These are phyloP conservation scores for Dasyornis broadbenti DNA, from an alignment of 2,113 vertebrate species.

Conservation along the genomic window DNA sequence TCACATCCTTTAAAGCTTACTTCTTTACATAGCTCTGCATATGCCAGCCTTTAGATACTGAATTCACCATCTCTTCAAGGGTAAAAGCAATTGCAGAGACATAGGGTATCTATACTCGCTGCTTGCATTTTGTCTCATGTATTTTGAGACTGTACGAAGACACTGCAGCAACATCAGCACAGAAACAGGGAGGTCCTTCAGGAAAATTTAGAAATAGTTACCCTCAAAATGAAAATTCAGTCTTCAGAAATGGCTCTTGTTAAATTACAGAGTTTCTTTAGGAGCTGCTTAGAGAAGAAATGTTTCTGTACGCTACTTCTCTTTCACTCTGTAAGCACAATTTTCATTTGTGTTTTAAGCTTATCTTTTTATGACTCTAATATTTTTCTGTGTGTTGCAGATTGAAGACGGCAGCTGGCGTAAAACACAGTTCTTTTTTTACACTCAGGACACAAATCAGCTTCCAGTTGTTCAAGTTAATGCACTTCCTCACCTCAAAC, in stretches of 20 bases:
- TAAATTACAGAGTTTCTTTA: not conserved
- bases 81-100: not conserved
- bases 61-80: not conserved
- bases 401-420: conserved; percentile 92
- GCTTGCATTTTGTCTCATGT: not conserved
- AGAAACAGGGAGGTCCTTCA: not conserved
- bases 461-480: conserved; percentile 86
- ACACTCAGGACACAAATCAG: conserved; percentile 87
- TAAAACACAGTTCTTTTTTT: conserved; percentile 87
- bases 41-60: not conserved
- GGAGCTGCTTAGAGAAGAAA: not conserved
- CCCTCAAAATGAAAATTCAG: not conserved
- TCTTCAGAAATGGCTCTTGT: not conserved
- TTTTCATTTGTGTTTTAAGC: not conserved
- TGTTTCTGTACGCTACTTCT: not conserved
- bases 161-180: not conserved
- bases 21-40: not conserved
- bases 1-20: not conserved
- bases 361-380: not conserved
- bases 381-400: conserved; percentile 69
- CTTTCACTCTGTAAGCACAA: not conserved
- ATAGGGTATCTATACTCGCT: not conserved
- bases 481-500: conserved; percentile 68
- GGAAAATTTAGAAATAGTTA: not conserved
- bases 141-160: not conserved